Conservation (phyloP, 1,140 invertebrate species). For the Drosophila subobscura region DNA sequence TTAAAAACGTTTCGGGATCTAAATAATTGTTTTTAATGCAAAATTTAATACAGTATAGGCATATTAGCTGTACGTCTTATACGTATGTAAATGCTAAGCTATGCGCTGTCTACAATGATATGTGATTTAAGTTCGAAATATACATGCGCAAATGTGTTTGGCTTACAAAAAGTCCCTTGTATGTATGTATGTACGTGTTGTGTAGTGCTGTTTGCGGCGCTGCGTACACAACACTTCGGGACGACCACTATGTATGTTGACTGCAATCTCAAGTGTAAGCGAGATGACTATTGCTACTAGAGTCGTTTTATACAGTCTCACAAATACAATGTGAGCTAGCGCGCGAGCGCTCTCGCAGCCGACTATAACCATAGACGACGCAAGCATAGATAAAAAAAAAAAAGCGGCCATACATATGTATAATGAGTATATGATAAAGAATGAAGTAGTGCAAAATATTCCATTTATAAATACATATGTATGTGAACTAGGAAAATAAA, state of each 20-base stretch:
- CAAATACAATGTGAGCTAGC: slow-evolving; percentile 46
- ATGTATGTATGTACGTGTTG: slow-evolving; percentile 54
- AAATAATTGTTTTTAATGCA: slow-evolving; percentile 49
- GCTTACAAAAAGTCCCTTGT: slow-evolving; percentile 37
- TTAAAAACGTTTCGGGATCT: slow-evolving; percentile 54
- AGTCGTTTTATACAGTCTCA: slow-evolving; percentile 36
- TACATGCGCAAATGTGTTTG: slow-evolving; percentile 33
- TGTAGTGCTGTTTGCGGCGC: slow-evolving; percentile 47
- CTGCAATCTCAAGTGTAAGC: slow-evolving; percentile 55
- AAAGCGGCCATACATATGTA: slow-evolving; percentile 31
- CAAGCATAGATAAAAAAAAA: slow-evolving; percentile 55
- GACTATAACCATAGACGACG: slow-evolving; percentile 34
- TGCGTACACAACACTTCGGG: slow-evolving; percentile 50
- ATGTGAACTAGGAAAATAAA: slow-evolving; percentile 15
- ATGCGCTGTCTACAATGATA: not conserved
- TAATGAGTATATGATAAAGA: slow-evolving; percentile 39
- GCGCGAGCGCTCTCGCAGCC: slow-evolving; percentile 40
- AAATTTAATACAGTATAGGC: slow-evolving; percentile 40
- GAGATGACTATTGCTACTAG: slow-evolving; percentile 52
- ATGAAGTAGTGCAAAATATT: slow-evolving; percentile 44
- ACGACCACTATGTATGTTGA: slow-evolving; percentile 37
- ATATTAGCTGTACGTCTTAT: slow-evolving; percentile 39
- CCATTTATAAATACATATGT: slow-evolving; percentile 15
- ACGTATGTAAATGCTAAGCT: slow-evolving; percentile 11
- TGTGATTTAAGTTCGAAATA: slow-evolving; percentile 33